Evolutionary conservation across 2,888 invertebrate species (phyloP), one percentile per base, ranked within the genome.

Genomic region (Thecophora atra): DNA sequence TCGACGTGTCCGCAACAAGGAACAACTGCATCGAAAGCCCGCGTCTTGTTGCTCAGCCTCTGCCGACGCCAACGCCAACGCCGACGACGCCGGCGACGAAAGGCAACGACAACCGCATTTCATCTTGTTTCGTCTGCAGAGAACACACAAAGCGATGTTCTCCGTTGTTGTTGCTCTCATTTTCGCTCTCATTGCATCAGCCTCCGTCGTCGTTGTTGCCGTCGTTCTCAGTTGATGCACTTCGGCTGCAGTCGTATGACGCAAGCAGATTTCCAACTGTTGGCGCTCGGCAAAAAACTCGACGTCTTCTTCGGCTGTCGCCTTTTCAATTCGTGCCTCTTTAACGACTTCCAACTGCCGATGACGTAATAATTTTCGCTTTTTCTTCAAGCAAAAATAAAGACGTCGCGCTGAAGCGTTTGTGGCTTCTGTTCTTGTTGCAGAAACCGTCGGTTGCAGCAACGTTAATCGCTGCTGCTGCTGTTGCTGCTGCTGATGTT

Each of bases 101-200:
- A 26, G 58, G 24, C 26, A 17, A 3, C 24, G 8, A n/a, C 54
- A 54, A n/a, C 28, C 3, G 28, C 58, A 24, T 15, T 7, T 26
- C 28, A 58, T 8, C 58, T 24, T 13, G 1, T 58, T 0, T 17
- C 28, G 21, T 21, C 28, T 21, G 17, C 58, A 58, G 15, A 24
- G 58, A 26, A 24, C 19, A n/a, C 54, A 54, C 5, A 54, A 11
- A 21, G 11, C 21, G 54, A 8, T 26, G 58, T 7, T 28, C 4
- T 58, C 17, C 63, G 66, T 73, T 58, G 70, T 54, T 71, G 37
- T 37, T 70, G 64, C 58, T 72, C 17, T 28, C 47, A 26, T 17
- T 24, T 24, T 58, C 17, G 11, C 6, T 28, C 28, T 15, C 26
- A 24, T 26, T 15, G 28, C 28, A 37, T 28, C 62, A 2, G 17